Evolutionary conservation across 30 jellyfish, hydroid and myxozoan genomes (phyloP).

Genomic region (Sanderia malayensis): DNA sequence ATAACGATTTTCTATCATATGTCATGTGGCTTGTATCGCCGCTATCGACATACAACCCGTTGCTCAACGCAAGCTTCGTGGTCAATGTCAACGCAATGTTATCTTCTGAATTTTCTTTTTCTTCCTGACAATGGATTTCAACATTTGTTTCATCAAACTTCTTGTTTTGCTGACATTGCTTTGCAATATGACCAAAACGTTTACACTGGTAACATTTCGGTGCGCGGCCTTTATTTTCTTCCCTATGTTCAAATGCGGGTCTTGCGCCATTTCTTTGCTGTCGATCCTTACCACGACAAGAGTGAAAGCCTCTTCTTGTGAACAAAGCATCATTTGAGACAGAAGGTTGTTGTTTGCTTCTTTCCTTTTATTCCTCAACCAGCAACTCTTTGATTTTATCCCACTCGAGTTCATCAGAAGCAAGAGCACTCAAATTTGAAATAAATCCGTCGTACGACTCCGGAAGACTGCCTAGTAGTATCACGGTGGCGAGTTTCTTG

Average conservation of each 20-base stretch:
- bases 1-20: conserved; percentile 19
- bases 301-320: too few species aligned
- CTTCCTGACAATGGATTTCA: conserved; percentile 18
- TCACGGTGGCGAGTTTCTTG: too few species aligned
- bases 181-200: conserved; percentile 33
- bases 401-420: too few species aligned
- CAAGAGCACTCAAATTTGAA: too few species aligned
- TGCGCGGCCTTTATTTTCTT: too few species aligned
- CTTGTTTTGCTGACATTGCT: conserved; percentile 46
- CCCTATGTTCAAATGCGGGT: too few species aligned
- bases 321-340: too few species aligned
- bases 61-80: conserved; percentile 17
- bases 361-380: conserved; percentile 52
- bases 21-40: conserved; percentile 55
- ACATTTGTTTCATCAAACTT: too few species aligned
- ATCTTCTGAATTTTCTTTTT: not conserved
- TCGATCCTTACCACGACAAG: conserved; percentile 44
- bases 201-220: conserved; percentile 43
- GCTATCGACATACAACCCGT: conserved; percentile 46
- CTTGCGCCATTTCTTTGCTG: too few species aligned
- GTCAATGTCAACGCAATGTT: conserved; percentile 31
- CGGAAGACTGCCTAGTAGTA: too few species aligned
- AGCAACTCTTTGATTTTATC: conserved; percentile 37
- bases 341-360: too few species aligned
- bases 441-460: too few species aligned